These are phyloP conservation scores for Synergus umbraculus DNA, from an alignment of 2,888 invertebrate genomes.

Conservation along the genomic window DNA sequence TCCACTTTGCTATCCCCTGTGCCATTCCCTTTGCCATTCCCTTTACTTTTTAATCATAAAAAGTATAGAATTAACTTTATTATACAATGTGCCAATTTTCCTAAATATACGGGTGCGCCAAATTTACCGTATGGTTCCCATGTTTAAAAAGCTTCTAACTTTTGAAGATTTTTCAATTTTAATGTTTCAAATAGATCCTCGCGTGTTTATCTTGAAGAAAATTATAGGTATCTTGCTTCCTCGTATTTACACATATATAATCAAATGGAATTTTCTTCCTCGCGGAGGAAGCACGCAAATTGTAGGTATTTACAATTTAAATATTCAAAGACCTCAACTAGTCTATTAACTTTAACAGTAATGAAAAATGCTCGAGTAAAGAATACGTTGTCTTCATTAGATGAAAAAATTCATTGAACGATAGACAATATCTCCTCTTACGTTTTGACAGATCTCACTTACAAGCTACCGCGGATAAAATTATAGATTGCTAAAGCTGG, in stretches of 20 bases:
- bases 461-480: background rate
- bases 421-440: too few relatives aligned
- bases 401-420: background rate
- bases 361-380: background rate
- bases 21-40: too few relatives aligned
- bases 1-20: too few relatives aligned
- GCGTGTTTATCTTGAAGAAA: constrained; percentile 15
- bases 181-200: constrained; percentile 6
- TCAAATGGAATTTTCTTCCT: constrained; percentile 23
- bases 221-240: constrained; percentile 22
- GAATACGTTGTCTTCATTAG: background rate
- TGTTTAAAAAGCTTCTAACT: background rate
- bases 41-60: too few relatives aligned
- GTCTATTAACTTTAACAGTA: background rate
- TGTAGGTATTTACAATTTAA: constrained; percentile 24
- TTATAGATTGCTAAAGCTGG: background rate
- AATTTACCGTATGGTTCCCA: background rate
- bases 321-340: background rate
- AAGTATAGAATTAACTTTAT: too few relatives aligned
- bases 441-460: background rate
- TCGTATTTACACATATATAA: constrained; percentile 17
- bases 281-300: constrained; percentile 7
- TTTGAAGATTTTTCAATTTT: background rate
- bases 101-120: too few relatives aligned
- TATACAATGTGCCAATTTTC: too few relatives aligned